These are phyloP conservation scores for Heliconius congener DNA, from an alignment of 1,140 invertebrate genomes.

Conservation along the genomic window DNA sequence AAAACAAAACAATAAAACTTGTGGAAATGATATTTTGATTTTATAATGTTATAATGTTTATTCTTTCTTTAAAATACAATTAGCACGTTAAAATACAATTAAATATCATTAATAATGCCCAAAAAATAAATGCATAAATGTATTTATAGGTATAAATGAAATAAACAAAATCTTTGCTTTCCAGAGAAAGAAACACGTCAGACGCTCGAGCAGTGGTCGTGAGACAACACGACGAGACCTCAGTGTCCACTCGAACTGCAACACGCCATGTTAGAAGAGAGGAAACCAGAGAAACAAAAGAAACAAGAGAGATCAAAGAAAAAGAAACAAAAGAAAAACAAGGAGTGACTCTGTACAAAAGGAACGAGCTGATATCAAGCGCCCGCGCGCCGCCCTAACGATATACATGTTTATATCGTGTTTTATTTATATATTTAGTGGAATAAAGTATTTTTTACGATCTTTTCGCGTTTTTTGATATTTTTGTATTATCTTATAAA, in stretches of 20 bases:
- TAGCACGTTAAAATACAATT: too few species aligned
- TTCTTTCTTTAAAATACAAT: too few species aligned
- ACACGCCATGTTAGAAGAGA: constrained; percentile 38
- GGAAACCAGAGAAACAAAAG: constrained; percentile 41
- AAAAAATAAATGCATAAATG: neutral
- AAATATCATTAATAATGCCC: too few species aligned
- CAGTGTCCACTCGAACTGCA: constrained; percentile 52
- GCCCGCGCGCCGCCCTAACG: constrained; percentile 81
- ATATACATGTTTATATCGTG: constrained; percentile 38
- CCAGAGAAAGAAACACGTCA: constrained; percentile 73
- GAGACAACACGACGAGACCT: constrained; percentile 75
- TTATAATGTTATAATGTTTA: too few species aligned
- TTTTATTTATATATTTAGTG: constrained; percentile 50
- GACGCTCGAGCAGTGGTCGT: constrained; percentile 70
- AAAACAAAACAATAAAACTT: too few species aligned
- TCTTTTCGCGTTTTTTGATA: neutral
- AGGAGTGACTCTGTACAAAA: constrained; percentile 86
- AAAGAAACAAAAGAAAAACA: constrained; percentile 56
- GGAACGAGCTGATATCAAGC: constrained; percentile 90
- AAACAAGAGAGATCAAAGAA: constrained; percentile 55
- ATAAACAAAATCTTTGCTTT: constrained; percentile 10
- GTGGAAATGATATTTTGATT: too few species aligned
- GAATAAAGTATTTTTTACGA: constrained; percentile 38
- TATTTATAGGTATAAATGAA: neutral
- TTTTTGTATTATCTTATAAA: neutral